Percentiles rank a stretch among this genome's conserved stretches.
phyloP scores from a whole-genome alignment of 2,888 invertebrate species.

The Odontocerum albicorne region DNA sequence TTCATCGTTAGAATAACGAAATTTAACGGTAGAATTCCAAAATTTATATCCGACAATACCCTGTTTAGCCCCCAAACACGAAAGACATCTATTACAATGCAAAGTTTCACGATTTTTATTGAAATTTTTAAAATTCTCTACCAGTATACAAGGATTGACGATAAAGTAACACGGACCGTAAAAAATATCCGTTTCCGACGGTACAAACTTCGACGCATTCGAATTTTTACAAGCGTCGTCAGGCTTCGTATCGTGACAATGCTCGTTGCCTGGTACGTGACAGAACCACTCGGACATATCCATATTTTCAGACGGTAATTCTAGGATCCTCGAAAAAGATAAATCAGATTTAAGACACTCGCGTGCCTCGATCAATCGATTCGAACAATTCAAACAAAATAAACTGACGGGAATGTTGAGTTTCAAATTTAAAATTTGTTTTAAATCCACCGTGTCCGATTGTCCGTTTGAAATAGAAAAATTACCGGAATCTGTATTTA shows the following conservation, averaged over 20 bases:
- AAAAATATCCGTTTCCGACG: slow-evolving; percentile 58
- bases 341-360: slow-evolving; percentile 34
- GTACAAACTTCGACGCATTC: slow-evolving; percentile 43
- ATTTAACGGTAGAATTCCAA: slow-evolving; percentile 60
- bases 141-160: slow-evolving; percentile 48
- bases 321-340: slow-evolving; percentile 60
- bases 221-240: slow-evolving; percentile 7
- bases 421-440: slow-evolving; percentile 15
- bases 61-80: slow-evolving; percentile 58
- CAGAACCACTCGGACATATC: slow-evolving; percentile 70
- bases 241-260: slow-evolving; percentile 3
- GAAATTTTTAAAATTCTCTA: slow-evolving; percentile 51
- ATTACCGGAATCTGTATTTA: slow-evolving; percentile 5
- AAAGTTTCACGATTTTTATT: slow-evolving; percentile 51
- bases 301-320: slow-evolving; percentile 61
- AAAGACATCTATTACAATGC: slow-evolving; percentile 60
- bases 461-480: slow-evolving; percentile 6
- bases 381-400: slow-evolving; percentile 49
- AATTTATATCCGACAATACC: slow-evolving; percentile 51
- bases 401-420: slow-evolving; percentile 41
- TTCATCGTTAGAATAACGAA: slow-evolving; percentile 37
- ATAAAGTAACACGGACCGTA: slow-evolving; percentile 60
- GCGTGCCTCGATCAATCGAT: slow-evolving; percentile 50
- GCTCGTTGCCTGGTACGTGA: slow-evolving; percentile 51
- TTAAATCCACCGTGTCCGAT: background rate